phyloP scores from a whole-genome alignment of 1,140 invertebrate genomes.

The Phenacoccus solenopsis region DNA sequence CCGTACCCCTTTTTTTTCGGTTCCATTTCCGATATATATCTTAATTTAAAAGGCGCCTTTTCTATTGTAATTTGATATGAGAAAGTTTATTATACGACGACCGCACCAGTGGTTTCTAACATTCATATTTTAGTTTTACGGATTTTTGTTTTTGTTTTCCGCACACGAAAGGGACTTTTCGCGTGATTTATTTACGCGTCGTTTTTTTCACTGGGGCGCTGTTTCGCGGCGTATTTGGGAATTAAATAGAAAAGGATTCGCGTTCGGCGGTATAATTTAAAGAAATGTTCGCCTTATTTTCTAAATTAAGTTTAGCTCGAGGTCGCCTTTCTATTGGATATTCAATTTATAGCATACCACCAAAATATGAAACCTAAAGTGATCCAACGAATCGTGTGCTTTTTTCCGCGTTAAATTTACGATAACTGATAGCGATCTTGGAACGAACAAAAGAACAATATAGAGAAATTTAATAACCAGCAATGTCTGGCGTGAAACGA shows the following conservation, averaged over 20 bases:
- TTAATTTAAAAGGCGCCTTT: neutral
- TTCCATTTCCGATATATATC: neutral
- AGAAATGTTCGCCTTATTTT: neutral
- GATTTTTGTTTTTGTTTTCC: neutral
- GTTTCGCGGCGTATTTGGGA: neutral
- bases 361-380: too few relatives aligned
- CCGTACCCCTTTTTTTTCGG: neutral
- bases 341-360: too few relatives aligned
- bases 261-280: neutral
- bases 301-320: neutral
- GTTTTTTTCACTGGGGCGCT: neutral
- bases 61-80: conserved; percentile 3
- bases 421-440: too few relatives aligned
- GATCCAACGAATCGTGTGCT: too few relatives aligned
- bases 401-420: too few relatives aligned
- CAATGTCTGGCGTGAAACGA: too few relatives aligned
- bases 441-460: too few relatives aligned
- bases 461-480: too few relatives aligned
- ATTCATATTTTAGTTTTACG: neutral
- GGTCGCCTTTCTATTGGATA: too few relatives aligned
- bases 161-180: neutral
- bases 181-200: neutral
- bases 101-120: neutral
- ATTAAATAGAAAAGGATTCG: neutral
- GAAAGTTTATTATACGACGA: neutral